Evolutionary conservation across 1,140 invertebrate species (phyloP).

Genomic region (Nilaparvata lugens): DNA sequence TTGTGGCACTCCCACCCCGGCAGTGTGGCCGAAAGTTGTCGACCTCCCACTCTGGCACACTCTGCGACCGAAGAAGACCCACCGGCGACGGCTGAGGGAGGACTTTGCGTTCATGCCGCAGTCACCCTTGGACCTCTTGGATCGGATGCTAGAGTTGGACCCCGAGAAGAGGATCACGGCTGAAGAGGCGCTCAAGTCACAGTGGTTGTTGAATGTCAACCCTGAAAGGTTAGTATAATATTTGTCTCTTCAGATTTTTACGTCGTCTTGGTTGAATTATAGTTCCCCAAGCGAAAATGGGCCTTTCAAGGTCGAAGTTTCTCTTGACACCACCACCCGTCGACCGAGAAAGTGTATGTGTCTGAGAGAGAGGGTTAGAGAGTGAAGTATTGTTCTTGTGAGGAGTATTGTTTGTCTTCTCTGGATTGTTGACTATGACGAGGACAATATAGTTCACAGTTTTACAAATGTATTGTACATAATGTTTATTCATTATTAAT

Average conservation of each 20-base stretch:
- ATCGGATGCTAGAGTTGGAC: constrained; percentile 94
- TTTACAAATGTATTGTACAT: too few relatives aligned
- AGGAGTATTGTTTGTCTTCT: too few relatives aligned
- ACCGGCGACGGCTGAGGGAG: constrained; percentile 80
- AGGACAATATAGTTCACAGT: too few relatives aligned
- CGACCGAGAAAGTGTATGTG: too few relatives aligned
- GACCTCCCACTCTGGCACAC: constrained; percentile 87
- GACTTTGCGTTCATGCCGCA: constrained; percentile 88
- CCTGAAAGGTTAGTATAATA: constrained; percentile 60
- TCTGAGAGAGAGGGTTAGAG: too few relatives aligned
- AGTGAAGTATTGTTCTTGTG: too few relatives aligned
- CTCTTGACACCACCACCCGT: too few relatives aligned
- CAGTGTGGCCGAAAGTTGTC: constrained; percentile 96
- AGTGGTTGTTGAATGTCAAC: constrained; percentile 89
- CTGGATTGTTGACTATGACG: too few relatives aligned
- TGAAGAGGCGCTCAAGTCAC: constrained; percentile 83
- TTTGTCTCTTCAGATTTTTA: constrained; percentile 8
- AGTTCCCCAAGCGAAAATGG: too few relatives aligned
- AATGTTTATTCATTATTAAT: too few relatives aligned
- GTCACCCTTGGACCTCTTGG: constrained; percentile 83
- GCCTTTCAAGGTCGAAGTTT: too few relatives aligned
- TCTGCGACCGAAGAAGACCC: constrained; percentile 84
- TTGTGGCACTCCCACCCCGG: constrained; percentile 93
- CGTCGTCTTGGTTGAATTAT: too few relatives aligned
- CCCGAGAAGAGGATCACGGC: constrained; percentile 89